phyloP scores from a whole-genome alignment of 2,888 invertebrate genomes.

The Macrosoma leucophasiata region DNA sequence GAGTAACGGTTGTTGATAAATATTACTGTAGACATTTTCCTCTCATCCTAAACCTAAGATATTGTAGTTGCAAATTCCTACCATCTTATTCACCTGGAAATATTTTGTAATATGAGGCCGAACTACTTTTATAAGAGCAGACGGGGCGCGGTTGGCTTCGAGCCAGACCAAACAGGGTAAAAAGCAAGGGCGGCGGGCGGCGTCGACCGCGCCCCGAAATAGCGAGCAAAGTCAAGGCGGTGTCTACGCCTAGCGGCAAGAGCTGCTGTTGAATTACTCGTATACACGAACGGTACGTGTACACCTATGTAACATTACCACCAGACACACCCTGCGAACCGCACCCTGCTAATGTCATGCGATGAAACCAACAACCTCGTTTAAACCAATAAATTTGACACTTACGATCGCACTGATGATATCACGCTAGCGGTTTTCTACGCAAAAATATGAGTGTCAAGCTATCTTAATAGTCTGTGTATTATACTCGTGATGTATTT shows the following conservation, averaged over 20 bases:
- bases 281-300: constrained; percentile 4
- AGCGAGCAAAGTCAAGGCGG: constrained; percentile 73
- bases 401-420: too few relatives aligned
- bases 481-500: too few relatives aligned
- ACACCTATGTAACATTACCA: constrained; percentile 5
- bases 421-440: too few relatives aligned
- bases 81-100: too few relatives aligned
- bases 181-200: constrained; percentile 63
- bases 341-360: constrained; percentile 9
- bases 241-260: constrained; percentile 36
- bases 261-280: constrained; percentile 27
- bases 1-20: too few relatives aligned
- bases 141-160: constrained; percentile 58
- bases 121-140: constrained; percentile 48
- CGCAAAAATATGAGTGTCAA: too few relatives aligned
- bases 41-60: too few relatives aligned
- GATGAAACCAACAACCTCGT: too few relatives aligned
- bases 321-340: constrained; percentile 17
- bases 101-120: constrained; percentile 35
- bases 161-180: constrained; percentile 72
- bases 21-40: too few relatives aligned
- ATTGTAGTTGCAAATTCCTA: too few relatives aligned
- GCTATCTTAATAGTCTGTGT: too few relatives aligned
- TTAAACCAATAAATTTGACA: too few relatives aligned
- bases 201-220: constrained; percentile 67